Evolutionary conservation across 2,888 invertebrate genomes (phyloP).

Genomic region (Thera obeliscata): DNA sequence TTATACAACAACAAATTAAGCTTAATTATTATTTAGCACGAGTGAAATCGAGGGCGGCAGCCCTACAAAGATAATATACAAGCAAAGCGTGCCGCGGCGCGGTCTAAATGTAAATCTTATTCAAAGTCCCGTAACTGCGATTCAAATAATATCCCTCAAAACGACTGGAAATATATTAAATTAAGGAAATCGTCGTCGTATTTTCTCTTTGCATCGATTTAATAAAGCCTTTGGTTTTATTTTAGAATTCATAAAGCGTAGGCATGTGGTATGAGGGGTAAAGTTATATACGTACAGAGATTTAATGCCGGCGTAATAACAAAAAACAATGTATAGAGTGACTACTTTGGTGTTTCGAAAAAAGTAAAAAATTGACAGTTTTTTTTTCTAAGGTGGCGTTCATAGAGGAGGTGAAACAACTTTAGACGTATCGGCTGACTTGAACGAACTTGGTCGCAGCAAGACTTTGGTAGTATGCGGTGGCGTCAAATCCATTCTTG

Average conservation of each 20-base stretch:
- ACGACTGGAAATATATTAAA: constrained; percentile 28
- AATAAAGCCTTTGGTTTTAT: constrained; percentile 25
- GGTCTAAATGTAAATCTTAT: constrained; percentile 55
- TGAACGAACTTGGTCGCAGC: constrained; percentile 94
- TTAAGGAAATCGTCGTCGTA: constrained; percentile 23
- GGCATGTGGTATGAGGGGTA: constrained; percentile 6
- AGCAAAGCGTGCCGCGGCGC: constrained; percentile 44
- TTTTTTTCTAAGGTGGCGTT: constrained; percentile 89
- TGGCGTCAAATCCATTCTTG: constrained; percentile 98
- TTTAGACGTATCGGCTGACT: constrained; percentile 97
- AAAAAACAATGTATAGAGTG: too few species aligned
- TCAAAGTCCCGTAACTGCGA: constrained; percentile 37
- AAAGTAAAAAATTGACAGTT: background rate
- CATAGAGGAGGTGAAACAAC: constrained; percentile 94
- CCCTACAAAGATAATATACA: constrained; percentile 44
- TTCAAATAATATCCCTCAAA: constrained; percentile 30
- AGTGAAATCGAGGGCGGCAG: background rate
- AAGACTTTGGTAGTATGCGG: constrained; percentile 96
- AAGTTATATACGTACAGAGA: background rate
- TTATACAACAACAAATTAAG: too few species aligned
- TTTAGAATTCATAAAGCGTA: constrained; percentile 26
- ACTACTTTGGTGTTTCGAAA: too few species aligned
- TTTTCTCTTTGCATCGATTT: constrained; percentile 13
- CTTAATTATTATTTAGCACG: too few species aligned
- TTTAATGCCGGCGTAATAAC: constrained; percentile 10